A percentile compares a stretch with the other conserved stretches of the same genome.
Conservation (phyloP, 2,888 invertebrate species). For the Sinohyriopsis cumingii region DNA sequence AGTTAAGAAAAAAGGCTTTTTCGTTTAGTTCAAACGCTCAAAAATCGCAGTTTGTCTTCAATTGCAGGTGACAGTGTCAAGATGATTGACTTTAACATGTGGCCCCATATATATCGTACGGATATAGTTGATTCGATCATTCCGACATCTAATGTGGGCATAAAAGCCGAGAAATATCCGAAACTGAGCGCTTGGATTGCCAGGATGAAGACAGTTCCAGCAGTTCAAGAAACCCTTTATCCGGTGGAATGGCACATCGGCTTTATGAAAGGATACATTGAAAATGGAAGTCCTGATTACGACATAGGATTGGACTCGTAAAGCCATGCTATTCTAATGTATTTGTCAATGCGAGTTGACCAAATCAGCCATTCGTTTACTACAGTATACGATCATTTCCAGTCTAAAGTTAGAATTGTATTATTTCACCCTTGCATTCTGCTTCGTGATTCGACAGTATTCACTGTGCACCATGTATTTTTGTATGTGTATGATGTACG, state of each 20-base stretch:
- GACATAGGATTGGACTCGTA: slow-evolving; percentile 8
- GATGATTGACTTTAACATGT: slow-evolving; percentile 37
- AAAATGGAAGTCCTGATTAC: slow-evolving; percentile 14
- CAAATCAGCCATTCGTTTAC: no score
- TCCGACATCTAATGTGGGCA: slow-evolving; percentile 1
- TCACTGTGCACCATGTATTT: no score
- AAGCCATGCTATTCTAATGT: no score
- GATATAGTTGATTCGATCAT: slow-evolving; percentile 4
- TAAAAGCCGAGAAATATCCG: slow-evolving; percentile 20
- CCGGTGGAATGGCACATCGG: slow-evolving; percentile 6
- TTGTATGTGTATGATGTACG: no score
- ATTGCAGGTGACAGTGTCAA: slow-evolving; percentile 26
- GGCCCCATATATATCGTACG: slow-evolving; percentile 35
- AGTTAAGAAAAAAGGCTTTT: no score
- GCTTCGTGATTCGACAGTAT: no score
- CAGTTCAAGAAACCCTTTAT: slow-evolving; percentile 27
- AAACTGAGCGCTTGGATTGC: slow-evolving; percentile 25
- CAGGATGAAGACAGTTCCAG: slow-evolving; percentile 25
- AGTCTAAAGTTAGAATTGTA: no score
- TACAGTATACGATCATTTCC: no score
- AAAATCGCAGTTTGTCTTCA: neutral
- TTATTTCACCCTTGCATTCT: no score
- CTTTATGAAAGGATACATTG: slow-evolving; percentile 4
- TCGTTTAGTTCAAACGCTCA: no score
- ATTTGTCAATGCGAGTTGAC: no score